Conservation (phyloP, 2,113 vertebrate genomes). For the Zosterops lateralis region DNA sequence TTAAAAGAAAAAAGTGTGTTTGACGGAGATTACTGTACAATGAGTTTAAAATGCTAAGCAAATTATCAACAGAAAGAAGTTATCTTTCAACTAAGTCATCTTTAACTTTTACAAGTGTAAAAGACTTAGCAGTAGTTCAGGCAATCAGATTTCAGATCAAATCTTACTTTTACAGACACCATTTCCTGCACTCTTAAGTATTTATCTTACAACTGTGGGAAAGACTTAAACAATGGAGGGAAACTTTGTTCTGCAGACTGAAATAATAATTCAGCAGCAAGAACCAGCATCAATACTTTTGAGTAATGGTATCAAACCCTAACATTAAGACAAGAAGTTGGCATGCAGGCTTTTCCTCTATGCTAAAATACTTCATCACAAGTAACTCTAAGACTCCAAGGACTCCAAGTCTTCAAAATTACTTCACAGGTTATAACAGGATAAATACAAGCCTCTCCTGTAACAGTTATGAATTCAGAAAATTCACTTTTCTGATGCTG, state of each 20-base stretch:
- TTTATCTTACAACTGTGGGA: not conserved
- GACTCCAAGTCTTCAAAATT: not conserved
- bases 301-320: not conserved
- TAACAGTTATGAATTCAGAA: not conserved
- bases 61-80: not conserved
- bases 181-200: conserved; percentile 22
- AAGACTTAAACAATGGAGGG: conserved; percentile 30
- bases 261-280: not conserved
- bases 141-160: not conserved
- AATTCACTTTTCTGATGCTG: not conserved
- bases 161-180: conserved; percentile 2
- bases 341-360: not conserved
- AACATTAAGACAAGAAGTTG: not conserved
- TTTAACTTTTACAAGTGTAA: not conserved
- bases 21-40: not conserved
- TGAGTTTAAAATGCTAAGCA: not conserved
- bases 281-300: not conserved
- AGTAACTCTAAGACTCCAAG: not conserved
- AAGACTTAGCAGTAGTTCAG: not conserved
- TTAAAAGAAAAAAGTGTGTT: not conserved
- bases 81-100: not conserved
- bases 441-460: not conserved
- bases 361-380: not conserved
- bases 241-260: not conserved
- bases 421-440: rapidly evolving